Evolutionary conservation across 2,797 vertebrate genomes (phyloP).

Genomic region (Poeciliopsis presidionis): DNA sequence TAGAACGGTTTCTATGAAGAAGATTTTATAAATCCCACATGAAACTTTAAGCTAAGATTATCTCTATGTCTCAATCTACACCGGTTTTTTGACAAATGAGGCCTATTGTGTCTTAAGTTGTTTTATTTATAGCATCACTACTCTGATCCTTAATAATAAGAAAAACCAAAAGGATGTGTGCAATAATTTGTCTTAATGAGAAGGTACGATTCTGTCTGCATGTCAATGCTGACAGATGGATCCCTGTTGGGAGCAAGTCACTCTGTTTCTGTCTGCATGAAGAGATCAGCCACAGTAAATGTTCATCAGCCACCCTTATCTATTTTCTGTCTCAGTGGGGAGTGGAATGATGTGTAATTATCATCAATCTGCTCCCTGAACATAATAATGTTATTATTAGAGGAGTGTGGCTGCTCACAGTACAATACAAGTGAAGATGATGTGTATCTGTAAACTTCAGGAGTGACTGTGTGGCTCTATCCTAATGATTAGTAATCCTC

Average conservation of each 20-base stretch:
- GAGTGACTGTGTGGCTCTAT: slow-evolving; percentile 28
- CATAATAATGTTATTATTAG: slow-evolving; percentile 67
- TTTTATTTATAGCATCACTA: not conserved
- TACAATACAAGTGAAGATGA: slow-evolving; percentile 17
- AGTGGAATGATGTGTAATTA: slow-evolving; percentile 63
- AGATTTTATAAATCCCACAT: not conserved
- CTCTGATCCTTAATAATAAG: slow-evolving; percentile 34
- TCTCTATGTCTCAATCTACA: not conserved
- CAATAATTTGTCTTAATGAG: slow-evolving; percentile 54
- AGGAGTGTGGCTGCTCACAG: slow-evolving; percentile 35
- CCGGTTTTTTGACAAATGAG: not conserved
- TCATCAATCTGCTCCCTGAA: slow-evolving; percentile 66
- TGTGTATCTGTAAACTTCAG: slow-evolving; percentile 18
- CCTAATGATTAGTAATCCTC: slow-evolving; percentile 64
- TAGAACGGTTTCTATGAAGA: not conserved
- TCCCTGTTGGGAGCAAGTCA: slow-evolving; percentile 41
- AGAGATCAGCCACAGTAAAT: slow-evolving; percentile 42
- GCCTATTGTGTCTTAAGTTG: not conserved
- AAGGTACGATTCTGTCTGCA: slow-evolving; percentile 9
- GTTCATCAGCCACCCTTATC: slow-evolving; percentile 59
- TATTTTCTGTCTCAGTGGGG: slow-evolving; percentile 62
- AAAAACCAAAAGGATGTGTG: slow-evolving; percentile 27
- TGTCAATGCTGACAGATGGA: slow-evolving; percentile 37
- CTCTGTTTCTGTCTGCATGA: slow-evolving; percentile 39
- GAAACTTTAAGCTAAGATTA: not conserved